These are phyloP conservation scores for Octopus sinensis DNA, from an alignment of 1,140 invertebrate genomes.

Conservation along the genomic window DNA sequence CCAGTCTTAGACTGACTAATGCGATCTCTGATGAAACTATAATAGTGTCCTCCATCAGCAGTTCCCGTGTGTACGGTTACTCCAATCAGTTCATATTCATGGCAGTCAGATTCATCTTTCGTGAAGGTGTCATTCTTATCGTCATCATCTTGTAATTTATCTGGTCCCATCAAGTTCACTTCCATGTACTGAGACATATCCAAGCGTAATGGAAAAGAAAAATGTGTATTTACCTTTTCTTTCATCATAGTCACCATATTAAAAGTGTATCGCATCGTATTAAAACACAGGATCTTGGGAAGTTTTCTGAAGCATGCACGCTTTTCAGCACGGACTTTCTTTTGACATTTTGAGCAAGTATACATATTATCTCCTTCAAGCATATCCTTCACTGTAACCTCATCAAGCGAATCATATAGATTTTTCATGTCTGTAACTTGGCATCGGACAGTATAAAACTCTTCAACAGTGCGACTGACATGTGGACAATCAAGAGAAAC, in stretches of 20 bases:
- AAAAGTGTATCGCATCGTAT: conserved; percentile 97
- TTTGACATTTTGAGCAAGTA: conserved; percentile 90
- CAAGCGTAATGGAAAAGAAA: conserved; percentile 88
- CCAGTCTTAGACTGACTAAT: conserved; percentile 52
- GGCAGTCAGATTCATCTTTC: conserved; percentile 59
- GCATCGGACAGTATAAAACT: conserved; percentile 93
- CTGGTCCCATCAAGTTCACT: conserved; percentile 77
- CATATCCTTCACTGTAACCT: conserved; percentile 94
- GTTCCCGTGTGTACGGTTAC: conserved; percentile 95
- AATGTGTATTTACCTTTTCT: conserved; percentile 95
- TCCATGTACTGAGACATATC: conserved; percentile 95
- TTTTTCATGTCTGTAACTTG: conserved; percentile 95
- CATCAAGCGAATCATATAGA: conserved; percentile 88
- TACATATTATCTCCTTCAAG: conserved; percentile 97
- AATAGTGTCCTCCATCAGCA: conserved; percentile 94
- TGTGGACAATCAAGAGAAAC: conserved; percentile 89
- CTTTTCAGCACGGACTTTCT: conserved; percentile 91
- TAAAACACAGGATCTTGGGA: conserved; percentile 89
- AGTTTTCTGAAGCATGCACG: conserved; percentile 89
- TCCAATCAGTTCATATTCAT: conserved; percentile 88
- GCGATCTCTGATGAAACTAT: conserved; percentile 86
- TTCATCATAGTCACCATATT: conserved; percentile 97
- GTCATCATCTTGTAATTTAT: conserved; percentile 42
- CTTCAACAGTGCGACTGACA: conserved; percentile 87
- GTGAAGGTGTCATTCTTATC: conserved; percentile 57